Evolutionary conservation across 2,113 vertebrate species (phyloP).

Genomic region (Perognathus longimembris): DNA sequence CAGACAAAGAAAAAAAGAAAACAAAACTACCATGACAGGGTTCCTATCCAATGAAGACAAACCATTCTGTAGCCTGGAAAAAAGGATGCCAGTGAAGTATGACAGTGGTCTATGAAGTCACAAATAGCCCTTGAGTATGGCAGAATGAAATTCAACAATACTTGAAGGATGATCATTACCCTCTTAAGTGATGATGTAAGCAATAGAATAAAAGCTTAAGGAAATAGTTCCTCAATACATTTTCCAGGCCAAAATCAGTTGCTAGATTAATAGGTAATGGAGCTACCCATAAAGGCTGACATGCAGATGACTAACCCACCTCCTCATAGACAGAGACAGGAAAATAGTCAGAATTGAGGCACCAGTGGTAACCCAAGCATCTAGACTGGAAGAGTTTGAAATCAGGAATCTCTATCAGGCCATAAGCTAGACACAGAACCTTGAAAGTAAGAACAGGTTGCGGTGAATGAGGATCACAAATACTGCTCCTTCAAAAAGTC

Average conservation of each 20-base stretch:
- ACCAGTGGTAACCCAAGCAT: neutral
- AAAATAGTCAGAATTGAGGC: neutral
- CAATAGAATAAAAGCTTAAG: slow-evolving; percentile 36
- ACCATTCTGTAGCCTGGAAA: neutral
- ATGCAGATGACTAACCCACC: neutral
- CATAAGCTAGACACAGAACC: neutral
- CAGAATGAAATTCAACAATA: slow-evolving; percentile 21
- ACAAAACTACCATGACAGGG: neutral
- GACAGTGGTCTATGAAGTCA: neutral
- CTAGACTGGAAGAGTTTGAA: slow-evolving; percentile 19
- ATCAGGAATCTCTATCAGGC: neutral
- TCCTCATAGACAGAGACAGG: slow-evolving; percentile 17
- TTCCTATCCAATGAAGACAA: neutral
- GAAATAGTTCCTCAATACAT: neutral
- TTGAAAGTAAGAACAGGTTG: neutral
- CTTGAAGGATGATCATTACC: neutral
- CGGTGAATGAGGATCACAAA: neutral
- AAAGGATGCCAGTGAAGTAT: neutral
- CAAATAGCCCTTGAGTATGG: neutral
- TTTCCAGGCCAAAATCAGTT: slow-evolving; percentile 5
- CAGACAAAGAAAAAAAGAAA: too few species aligned
- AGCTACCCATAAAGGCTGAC: neutral
- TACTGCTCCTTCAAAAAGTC: too few species aligned
- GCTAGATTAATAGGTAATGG: neutral
- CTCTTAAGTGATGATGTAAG: neutral